Base-by-base conservation (phyloP, 2,797 vertebrate species). In the Champsocephalus gunnari region DNA sequence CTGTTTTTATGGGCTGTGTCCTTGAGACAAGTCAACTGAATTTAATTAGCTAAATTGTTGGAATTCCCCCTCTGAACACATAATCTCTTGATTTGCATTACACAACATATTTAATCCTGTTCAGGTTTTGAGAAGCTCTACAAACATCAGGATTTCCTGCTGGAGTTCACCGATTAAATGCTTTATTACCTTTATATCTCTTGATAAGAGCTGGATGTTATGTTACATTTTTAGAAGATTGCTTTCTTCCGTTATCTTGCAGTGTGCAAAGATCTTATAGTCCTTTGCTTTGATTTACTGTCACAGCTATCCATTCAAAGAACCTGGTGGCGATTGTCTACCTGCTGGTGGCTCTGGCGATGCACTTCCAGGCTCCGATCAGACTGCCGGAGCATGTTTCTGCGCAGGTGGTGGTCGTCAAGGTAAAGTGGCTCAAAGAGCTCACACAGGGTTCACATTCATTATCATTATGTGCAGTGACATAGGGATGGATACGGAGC, bases 311-410 rank as follows among this genome's bases (percentile, higher is more conserved):
- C 76, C 98, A 99, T 16, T 95, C 96, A 49, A 99, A 99, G 94
- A 98, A 96, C 82, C 93, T 99, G 86, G 96, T 99, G 80, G 89
- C 97, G 66, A 99, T 98, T 2, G 91, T 98, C 4, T 96, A 96
- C 61, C 96, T 99, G 19, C 94, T 99, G 61, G 96, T 99, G 57
- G 94, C 97, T 1, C 86, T 99, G 53, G 96, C 97, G 1, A 95
- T 96, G 93, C 98, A 99, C 91, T 99, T 97, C 93, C 93, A 95
- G 84, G 97, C 96, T 38, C 95, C 97, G 8, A 97, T 99, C 84
- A 93, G 97, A 19, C 96, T 99, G 44, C 98, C 98, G 0, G 98
- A 99, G 63, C 97, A 98, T 0, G 97, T 98, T 41, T 95, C 97
- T 0, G 96, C 98, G 9, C 96, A 97, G 57, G 96, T 99, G 92